Percentiles rank a stretch among this genome's conserved stretches.
Evolutionary conservation across 92 coral and sea anemone genomes (phyloP).

Genomic region (Heteractis magnifica): DNA sequence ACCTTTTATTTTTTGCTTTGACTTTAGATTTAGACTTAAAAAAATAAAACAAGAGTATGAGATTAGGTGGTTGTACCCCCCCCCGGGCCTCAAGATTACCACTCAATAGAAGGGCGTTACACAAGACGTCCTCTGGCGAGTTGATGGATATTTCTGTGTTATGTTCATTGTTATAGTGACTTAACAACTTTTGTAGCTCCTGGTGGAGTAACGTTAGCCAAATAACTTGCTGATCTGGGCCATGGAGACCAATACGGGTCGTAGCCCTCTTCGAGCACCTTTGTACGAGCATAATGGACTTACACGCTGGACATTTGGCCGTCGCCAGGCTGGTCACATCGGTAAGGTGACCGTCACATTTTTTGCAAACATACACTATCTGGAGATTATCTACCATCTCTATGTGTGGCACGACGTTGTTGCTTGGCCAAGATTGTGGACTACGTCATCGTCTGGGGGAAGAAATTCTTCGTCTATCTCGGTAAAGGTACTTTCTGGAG

Average conservation of each 20-base stretch:
- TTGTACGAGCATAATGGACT: not conserved
- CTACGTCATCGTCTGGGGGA: constrained; percentile 11
- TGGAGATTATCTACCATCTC: constrained; percentile 6
- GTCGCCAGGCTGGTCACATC: constrained; percentile 9
- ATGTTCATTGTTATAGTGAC: not conserved
- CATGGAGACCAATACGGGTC: not conserved
- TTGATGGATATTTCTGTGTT: too few species aligned
- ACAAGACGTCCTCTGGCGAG: too few species aligned
- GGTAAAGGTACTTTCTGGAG: constrained; percentile 17
- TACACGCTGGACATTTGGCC: not conserved
- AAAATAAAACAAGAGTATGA: too few species aligned
- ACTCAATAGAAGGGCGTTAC: too few species aligned
- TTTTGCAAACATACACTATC: not conserved
- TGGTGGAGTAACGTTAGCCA: constrained; percentile 1
- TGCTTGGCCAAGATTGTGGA: constrained; percentile 8
- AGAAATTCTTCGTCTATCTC: constrained; percentile 3
- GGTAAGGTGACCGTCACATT: not conserved
- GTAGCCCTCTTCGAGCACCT: constrained; percentile 4
- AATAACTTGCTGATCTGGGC: not conserved
- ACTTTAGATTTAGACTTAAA: too few species aligned
- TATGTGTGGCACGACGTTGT: not conserved
- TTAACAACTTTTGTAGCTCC: not conserved
- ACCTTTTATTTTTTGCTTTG: too few species aligned
- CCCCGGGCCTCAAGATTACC: too few species aligned
- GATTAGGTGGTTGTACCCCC: too few species aligned